Conservation (phyloP, 2,797 vertebrate species). For the Eurystomus glaucurus region DNA sequence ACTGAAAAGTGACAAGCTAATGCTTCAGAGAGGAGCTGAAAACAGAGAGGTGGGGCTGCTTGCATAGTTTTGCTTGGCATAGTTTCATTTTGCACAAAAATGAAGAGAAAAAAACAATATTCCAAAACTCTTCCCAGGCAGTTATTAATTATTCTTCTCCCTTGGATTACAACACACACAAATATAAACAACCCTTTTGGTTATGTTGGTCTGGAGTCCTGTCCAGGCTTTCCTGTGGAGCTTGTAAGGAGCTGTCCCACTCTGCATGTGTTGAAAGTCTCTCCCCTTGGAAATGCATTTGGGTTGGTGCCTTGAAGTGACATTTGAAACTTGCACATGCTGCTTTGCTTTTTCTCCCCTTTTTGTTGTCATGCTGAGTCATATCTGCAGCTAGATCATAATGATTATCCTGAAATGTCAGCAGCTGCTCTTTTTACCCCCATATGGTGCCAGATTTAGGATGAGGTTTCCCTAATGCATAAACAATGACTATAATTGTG, state of each 20-base stretch:
- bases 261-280: background rate
- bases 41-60: constrained; percentile 2
- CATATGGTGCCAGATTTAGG: constrained; percentile 69
- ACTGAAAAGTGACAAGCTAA: background rate
- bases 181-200: background rate
- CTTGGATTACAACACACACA: constrained; percentile 3
- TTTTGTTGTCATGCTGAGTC: constrained; percentile 69
- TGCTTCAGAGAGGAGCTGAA: background rate
- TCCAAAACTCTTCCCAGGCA: background rate
- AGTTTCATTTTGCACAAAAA: constrained; percentile 15
- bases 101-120: background rate
- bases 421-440: constrained; percentile 75
- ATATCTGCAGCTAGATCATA: constrained; percentile 70
- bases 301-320: constrained; percentile 25
- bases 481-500: constrained; percentile 74
- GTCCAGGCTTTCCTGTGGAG: background rate
- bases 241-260: background rate
- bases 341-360: constrained; percentile 7
- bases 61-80: constrained; percentile 29
- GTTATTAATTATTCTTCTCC: constrained; percentile 22
- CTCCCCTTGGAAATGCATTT: constrained; percentile 9
- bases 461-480: constrained; percentile 78
- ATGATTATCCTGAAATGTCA: constrained; percentile 76
- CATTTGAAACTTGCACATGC: constrained; percentile 51
- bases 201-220: background rate